Base-by-base conservation (phyloP, 2,113 vertebrate genomes). In the Anolis carolinensis region DNA sequence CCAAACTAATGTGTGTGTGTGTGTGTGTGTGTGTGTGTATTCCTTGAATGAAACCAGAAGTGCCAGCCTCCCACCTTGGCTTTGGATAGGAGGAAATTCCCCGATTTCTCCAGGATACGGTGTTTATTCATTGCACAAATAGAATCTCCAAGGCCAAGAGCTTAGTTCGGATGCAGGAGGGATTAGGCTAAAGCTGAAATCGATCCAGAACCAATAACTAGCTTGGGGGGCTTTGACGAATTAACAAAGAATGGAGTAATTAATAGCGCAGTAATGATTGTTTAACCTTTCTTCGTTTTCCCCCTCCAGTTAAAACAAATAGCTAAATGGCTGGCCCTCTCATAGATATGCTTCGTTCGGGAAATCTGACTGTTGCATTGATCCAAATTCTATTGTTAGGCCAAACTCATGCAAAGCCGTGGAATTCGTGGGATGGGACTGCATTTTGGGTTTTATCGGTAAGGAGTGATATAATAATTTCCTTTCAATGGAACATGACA, bases 181-280 rank as follows among this genome's bases (percentile, higher is more conserved):
- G 81, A 87, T 87, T 87, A 79, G 50, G 75, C 14, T 27, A 39
- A 86, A 81, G 79, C 85, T 81, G 52, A 86, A 67, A 86, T 86
- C 85, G 75, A 81, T 86, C 85, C 71, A 75, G 59, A 86, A 75
- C 85, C 85, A 81, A 86, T 86, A 86, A 34, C 39, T n/a, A 81
- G 79, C 71, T 4, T 4, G 39, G 59, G 39, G 39, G 85, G 30
- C 55, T 50, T 86, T 39, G 18, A 75, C 21, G 71, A 81, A 86
- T 74, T 75, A 65, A 74, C n/a, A 74, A 75, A 86, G 52, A 75
- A 67, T 30, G 27, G 25, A 67, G 71, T 67, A 36, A 81, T 86
- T 75, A 86, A 81, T 68, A 30, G 39, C 10, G 32, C 36, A 86
- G 52, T 55, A 86, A 86, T 67, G 70, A 81, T 67, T 55, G 21